Evolutionary conservation across 2,888 invertebrate genomes (phyloP), one percentile per base, ranked within the genome.

Genomic region (Tenodera sinensis): DNA sequence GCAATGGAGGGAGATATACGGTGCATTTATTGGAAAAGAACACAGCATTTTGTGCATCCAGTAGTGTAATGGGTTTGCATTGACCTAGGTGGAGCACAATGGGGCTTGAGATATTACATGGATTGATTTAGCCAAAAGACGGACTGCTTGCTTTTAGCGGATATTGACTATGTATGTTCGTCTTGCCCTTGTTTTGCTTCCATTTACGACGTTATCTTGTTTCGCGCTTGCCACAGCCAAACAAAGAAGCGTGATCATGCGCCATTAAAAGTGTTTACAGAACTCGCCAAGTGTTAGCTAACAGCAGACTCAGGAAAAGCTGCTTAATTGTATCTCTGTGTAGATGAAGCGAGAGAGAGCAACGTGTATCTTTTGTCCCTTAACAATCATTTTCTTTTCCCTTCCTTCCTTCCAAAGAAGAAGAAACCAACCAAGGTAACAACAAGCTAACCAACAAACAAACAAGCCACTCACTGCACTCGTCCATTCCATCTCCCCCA

Each of bases 321-420:
- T 28, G 14, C 42, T 87, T 87, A 87, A 87, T 87, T 87, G 83
- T 34, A 83, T 83, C 83, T 87, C 42, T 83, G 82, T 82, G 82
- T 81, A 82, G 54, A 54, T 54, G 54, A 54, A 54, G 54, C 20
- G 54, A 54, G 54, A 87, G 34, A 34, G 87, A 87, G 87, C 83
- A 81, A 8, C 83, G 30, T 30, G 30, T 47, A 54, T n/a, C 28
- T 30, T 81, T 81, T 87, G 28, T 34, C 28, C 47, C n/a, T 42
- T 27, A 47, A 85, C 85, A 82, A 34, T 81, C 87, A n/a, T 82
- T 27, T 83, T 87, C 27, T 81, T 83, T 87, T 82, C 3, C 30
- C 87, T 82, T 27, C 30, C 87, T 82, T 27, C 34, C 25, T 27
- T 25, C 12, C 27, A 47, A 15, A 81, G 82, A 87, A 87, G 87